A percentile compares a stretch with the other conserved stretches of the same genome.
Evolutionary conservation across 2,888 invertebrate species (phyloP).

Genomic region (Heterodera filipjevi): DNA sequence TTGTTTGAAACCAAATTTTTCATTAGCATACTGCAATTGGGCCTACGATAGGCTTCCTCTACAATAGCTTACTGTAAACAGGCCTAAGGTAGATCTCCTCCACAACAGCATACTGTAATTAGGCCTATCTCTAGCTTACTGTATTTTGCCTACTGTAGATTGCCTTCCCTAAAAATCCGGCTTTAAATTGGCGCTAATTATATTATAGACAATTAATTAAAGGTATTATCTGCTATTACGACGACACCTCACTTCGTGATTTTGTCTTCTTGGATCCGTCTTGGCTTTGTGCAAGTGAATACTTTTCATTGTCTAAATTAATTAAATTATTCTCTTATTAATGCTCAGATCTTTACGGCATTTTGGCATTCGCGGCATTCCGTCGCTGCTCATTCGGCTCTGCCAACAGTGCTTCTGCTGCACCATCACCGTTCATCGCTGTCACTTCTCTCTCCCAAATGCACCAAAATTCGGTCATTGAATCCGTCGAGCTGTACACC

Average conservation of each 20-base stretch:
- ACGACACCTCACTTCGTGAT: slow-evolving; percentile 86
- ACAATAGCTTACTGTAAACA: no score
- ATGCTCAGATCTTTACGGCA: neutral
- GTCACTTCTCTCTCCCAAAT: neutral
- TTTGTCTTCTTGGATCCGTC: slow-evolving; percentile 95
- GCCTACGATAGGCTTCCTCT: no score
- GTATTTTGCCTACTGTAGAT: neutral
- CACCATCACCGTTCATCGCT: neutral
- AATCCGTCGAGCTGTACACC: slow-evolving; percentile 28
- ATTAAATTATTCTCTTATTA: neutral
- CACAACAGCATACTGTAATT: no score
- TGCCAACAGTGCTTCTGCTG: neutral
- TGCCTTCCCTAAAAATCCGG: no score
- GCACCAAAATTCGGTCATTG: slow-evolving; percentile 31
- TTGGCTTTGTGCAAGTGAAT: slow-evolving; percentile 97
- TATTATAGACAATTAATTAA: no score
- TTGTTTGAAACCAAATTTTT: no score
- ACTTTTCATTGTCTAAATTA: slow-evolving; percentile 68
- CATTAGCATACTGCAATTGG: no score
- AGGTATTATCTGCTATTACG: slow-evolving; percentile 55
- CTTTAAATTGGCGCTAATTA: neutral
- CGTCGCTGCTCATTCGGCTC: neutral
- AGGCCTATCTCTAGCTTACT: neutral
- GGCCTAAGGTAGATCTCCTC: no score
- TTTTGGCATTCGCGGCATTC: slow-evolving; percentile 1